Percentiles rank a stretch among this genome's conserved stretches.
Conservation (phyloP, 2,113 vertebrate genomes). For the Harpagus bidentatus region DNA sequence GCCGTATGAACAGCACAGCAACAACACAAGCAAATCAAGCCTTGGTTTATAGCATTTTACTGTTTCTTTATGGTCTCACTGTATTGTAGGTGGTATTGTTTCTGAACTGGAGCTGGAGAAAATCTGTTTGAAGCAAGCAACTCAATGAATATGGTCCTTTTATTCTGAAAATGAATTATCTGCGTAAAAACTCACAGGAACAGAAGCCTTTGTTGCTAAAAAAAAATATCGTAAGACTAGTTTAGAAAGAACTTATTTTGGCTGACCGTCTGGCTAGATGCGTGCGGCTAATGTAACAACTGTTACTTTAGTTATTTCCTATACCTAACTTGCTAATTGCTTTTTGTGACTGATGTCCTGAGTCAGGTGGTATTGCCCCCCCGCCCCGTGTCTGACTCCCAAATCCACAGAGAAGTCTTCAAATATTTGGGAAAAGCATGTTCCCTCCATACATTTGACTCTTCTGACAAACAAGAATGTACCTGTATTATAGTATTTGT, state of each 20-base stretch:
- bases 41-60: constrained; percentile 12
- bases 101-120: background rate
- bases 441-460: background rate
- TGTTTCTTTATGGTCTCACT: background rate
- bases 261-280: background rate
- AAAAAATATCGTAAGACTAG: background rate
- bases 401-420: background rate
- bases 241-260: background rate
- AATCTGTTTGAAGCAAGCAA: constrained; percentile 16
- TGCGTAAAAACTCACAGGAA: background rate
- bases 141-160: background rate
- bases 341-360: background rate
- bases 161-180: background rate
- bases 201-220: background rate
- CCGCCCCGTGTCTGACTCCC: background rate
- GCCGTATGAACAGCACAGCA: background rate
- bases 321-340: background rate
- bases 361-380: background rate
- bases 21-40: background rate
- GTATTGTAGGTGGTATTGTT: constrained; percentile 2
- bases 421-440: background rate
- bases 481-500: background rate
- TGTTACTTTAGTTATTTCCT: background rate
- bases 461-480: background rate
- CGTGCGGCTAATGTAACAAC: background rate